Conservation (phyloP, 2,797 vertebrate species). For the Dallia pectoralis region DNA sequence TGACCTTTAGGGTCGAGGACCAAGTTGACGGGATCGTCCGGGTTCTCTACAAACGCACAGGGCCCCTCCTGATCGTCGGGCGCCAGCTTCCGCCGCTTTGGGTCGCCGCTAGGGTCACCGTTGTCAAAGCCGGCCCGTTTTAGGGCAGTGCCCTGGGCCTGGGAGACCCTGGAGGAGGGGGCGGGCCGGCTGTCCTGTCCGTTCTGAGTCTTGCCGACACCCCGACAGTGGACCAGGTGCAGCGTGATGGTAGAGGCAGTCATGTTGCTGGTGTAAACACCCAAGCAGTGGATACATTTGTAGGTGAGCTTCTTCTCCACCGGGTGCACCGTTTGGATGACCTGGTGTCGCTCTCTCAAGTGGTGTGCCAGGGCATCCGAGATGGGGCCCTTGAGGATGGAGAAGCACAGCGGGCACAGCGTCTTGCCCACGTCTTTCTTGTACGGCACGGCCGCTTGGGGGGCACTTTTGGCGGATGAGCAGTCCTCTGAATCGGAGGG, state of each 20-base stretch:
- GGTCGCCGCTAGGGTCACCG: slow-evolving; percentile 77
- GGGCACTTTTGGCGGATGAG: slow-evolving; percentile 77
- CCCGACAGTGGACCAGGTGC: slow-evolving; percentile 95
- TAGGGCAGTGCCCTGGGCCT: slow-evolving; percentile 75
- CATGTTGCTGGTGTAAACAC: slow-evolving; percentile 99
- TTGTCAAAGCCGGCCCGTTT: slow-evolving; percentile 83
- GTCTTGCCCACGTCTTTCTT: slow-evolving; percentile 98
- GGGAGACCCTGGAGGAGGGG: slow-evolving; percentile 77
- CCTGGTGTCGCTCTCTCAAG: slow-evolving; percentile 93
- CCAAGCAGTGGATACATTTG: slow-evolving; percentile 98
- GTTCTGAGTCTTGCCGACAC: slow-evolving; percentile 93
- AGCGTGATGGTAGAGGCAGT: slow-evolving; percentile 97
- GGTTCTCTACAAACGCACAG: slow-evolving; percentile 80
- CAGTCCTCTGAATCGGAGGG: slow-evolving; percentile 75
- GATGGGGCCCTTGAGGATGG: slow-evolving; percentile 97
- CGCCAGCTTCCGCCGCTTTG: slow-evolving; percentile 83
- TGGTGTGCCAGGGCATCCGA: slow-evolving; percentile 96
- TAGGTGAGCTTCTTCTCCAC: slow-evolving; percentile 99
- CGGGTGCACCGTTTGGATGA: slow-evolving; percentile 95
- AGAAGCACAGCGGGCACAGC: slow-evolving; percentile 96
- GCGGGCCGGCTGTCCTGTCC: slow-evolving; percentile 86
- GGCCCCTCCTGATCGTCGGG: slow-evolving; percentile 74
- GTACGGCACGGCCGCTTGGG: slow-evolving; percentile 91
- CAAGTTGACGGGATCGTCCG: slow-evolving; percentile 86
- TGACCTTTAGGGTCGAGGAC: slow-evolving; percentile 94